Evolutionary conservation across 2,888 invertebrate species (phyloP).

Genomic region (Lobophora halterata): DNA sequence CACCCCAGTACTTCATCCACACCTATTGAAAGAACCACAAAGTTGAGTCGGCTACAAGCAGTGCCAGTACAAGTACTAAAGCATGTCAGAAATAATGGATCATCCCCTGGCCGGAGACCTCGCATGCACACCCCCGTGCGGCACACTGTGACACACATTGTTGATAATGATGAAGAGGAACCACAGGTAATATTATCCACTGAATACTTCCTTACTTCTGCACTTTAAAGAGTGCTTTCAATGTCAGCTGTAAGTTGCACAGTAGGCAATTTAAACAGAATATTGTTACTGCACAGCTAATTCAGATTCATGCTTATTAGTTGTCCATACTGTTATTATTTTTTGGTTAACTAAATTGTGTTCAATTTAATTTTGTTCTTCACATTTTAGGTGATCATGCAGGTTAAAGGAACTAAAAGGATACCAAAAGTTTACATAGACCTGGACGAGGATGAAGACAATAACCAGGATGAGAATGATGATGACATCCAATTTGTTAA

Average conservation of each 20-base stretch:
- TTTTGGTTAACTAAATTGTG: not conserved
- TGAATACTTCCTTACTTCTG: no score
- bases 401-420: slow-evolving; percentile 50
- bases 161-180: slow-evolving; percentile 62
- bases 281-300: no score
- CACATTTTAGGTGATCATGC: slow-evolving; percentile 59
- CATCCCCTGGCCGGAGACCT: slow-evolving; percentile 49
- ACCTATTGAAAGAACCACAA: slow-evolving; percentile 50
- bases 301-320: no score
- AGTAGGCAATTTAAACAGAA: no score
- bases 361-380: not conserved
- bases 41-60: slow-evolving; percentile 37
- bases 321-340: not conserved
- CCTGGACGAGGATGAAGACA: slow-evolving; percentile 52
- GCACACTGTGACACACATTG: slow-evolving; percentile 52
- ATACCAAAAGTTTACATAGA: slow-evolving; percentile 57
- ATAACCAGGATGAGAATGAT: slow-evolving; percentile 40
- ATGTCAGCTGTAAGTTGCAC: no score
- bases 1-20: slow-evolving; percentile 73
- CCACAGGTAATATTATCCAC: slow-evolving; percentile 56
- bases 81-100: slow-evolving; percentile 48
- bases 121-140: slow-evolving; percentile 55
- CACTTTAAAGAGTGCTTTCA: no score
- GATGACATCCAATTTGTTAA: slow-evolving; percentile 69
- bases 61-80: slow-evolving; percentile 53